Conservation (phyloP, 2,888 invertebrate genomes). For the Odontothrips loti region DNA sequence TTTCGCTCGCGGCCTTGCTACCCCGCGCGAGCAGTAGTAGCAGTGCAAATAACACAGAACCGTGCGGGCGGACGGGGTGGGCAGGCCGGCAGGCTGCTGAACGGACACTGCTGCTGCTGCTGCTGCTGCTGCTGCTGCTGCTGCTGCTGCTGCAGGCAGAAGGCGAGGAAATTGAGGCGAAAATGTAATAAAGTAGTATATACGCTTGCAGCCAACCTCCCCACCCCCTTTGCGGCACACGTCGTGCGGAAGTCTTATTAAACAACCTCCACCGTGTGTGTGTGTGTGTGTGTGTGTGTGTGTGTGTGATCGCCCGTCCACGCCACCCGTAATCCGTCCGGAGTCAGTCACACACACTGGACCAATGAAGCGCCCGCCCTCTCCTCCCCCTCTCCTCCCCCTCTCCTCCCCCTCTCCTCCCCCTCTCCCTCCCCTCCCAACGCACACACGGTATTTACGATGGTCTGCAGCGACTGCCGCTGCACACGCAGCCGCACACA, state of each 20-base stretch:
- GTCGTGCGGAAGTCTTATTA: not conserved
- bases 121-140: no score
- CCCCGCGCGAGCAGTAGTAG: no score
- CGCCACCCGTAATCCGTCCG: constrained; percentile 3
- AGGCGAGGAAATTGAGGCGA: not conserved
- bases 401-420: not conserved
- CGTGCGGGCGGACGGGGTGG: no score
- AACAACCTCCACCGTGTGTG: not conserved
- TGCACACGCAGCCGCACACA: not conserved
- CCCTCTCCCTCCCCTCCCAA: not conserved
- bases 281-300: not conserved
- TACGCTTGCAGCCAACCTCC: not conserved
- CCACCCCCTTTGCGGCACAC: not conserved
- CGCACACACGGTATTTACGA: not conserved
- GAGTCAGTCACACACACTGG: not conserved
- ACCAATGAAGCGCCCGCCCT: not conserved
- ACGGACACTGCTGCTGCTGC: no score
- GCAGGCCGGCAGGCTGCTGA: no score
- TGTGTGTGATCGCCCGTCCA: not conserved
- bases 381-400: not conserved
- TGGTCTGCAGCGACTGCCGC: not conserved
- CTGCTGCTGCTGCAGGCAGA: no score
- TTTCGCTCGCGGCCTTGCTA: no score
- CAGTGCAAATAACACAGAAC: no score
- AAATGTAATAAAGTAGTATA: constrained; percentile 1